Conservation (phyloP, 2,797 vertebrate species). For the Neomorphus geoffroyi region DNA sequence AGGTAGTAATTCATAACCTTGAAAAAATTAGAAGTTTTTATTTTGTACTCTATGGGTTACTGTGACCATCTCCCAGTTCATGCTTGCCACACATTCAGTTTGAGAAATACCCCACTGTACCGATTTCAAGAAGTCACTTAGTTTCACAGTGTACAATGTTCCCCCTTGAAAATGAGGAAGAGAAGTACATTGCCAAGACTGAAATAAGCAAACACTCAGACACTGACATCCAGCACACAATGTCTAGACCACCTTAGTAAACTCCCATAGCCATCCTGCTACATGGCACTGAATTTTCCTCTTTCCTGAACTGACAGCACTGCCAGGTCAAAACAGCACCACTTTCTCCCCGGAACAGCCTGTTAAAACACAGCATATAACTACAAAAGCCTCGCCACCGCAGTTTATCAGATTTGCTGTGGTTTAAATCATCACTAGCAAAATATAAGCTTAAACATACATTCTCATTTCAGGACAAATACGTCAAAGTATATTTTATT, state of each 20-base stretch:
- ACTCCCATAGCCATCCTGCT: not conserved
- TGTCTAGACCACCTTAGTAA: not conserved
- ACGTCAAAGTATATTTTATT: slow-evolving; percentile 62
- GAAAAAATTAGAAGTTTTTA: not conserved
- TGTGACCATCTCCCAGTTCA: too few species aligned
- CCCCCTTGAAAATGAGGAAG: accelerated
- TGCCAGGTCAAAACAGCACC: not conserved
- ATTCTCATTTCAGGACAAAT: not conserved
- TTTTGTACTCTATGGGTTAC: not conserved
- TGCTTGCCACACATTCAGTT: not conserved
- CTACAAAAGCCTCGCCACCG: not conserved
- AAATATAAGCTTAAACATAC: not conserved
- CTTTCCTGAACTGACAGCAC: not conserved
- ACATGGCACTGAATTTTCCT: not conserved
- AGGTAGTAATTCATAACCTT: not conserved
- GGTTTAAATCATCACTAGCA: not conserved
- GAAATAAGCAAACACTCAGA: not conserved
- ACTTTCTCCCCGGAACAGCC: accelerated
- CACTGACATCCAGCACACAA: not conserved
- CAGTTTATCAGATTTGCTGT: not conserved
- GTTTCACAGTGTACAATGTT: not conserved
- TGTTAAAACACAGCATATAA: not conserved
- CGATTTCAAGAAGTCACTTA: not conserved
- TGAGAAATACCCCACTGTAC: not conserved
- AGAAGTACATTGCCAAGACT: not conserved